Conservation (phyloP, 2,888 invertebrate species). For the Galerucella pusilla region DNA sequence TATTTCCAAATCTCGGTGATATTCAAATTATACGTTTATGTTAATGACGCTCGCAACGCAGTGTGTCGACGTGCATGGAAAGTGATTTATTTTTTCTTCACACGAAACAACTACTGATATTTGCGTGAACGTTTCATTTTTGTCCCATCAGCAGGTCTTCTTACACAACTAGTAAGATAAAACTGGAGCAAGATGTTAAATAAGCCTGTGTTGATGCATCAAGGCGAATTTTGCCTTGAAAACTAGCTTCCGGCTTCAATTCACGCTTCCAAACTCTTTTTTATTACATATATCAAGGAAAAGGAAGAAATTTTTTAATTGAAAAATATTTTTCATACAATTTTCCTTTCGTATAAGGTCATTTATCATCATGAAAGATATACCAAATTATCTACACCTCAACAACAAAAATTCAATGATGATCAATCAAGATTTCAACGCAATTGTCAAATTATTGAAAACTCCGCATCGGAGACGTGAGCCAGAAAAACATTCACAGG, state of each 20-base stretch:
- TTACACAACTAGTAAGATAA: too few species aligned
- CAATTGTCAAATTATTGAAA: conserved; percentile 15
- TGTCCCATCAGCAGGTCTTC: background rate
- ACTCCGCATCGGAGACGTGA: too few species aligned
- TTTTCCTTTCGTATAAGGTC: too few species aligned
- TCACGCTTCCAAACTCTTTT: too few species aligned
- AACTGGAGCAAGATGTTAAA: too few species aligned
- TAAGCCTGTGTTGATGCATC: too few species aligned
- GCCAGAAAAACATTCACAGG: conserved; percentile 1
- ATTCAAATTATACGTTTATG: conserved; percentile 54
- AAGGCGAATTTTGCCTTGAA: too few species aligned
- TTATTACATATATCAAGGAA: background rate
- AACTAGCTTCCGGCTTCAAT: too few species aligned
- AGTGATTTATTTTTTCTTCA: conserved; percentile 50
- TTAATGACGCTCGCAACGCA: conserved; percentile 50
- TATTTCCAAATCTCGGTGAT: conserved; percentile 50
- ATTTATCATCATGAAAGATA: too few species aligned
- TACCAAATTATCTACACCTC: background rate
- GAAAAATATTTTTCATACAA: background rate
- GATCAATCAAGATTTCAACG: conserved; percentile 8
- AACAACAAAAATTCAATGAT: conserved; percentile 7
- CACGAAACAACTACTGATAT: conserved; percentile 41
- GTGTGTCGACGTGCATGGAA: conserved; percentile 51
- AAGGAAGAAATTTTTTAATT: background rate
- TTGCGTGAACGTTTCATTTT: background rate